Evolutionary conservation across 2,888 invertebrate species (phyloP).

Genomic region (Drosophila atripex): DNA sequence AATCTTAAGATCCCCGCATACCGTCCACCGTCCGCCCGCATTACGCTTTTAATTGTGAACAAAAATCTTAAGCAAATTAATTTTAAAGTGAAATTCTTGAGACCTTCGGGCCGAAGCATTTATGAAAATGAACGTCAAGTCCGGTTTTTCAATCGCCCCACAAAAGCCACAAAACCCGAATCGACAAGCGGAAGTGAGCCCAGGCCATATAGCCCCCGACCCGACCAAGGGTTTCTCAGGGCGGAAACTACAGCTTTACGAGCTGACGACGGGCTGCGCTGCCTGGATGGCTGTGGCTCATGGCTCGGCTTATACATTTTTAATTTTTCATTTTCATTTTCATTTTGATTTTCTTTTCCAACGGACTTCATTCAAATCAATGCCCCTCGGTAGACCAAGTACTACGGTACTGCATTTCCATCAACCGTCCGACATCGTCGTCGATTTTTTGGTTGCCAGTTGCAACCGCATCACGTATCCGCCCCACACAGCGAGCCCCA

Average conservation of each 20-base stretch:
- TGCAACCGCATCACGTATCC: slow-evolving; percentile 69
- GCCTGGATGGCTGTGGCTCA: slow-evolving; percentile 16
- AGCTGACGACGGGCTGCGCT: slow-evolving; percentile 1
- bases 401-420: slow-evolving; percentile 20
- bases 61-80: slow-evolving; percentile 48
- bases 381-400: slow-evolving; percentile 19
- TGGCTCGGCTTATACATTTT: slow-evolving; percentile 63
- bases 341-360: slow-evolving; percentile 60
- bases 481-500: not conserved
- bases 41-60: slow-evolving; percentile 57
- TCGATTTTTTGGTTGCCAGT: slow-evolving; percentile 29
- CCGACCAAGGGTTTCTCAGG: slow-evolving; percentile 18
- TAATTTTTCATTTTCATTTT: slow-evolving; percentile 71
- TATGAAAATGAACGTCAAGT: slow-evolving; percentile 72
- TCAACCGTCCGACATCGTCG: not conserved
- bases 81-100: slow-evolving; percentile 59
- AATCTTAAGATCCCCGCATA: slow-evolving; percentile 53
- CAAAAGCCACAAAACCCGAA: slow-evolving; percentile 65
- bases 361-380: slow-evolving; percentile 69
- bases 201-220: slow-evolving; percentile 15
- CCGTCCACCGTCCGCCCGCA: slow-evolving; percentile 58
- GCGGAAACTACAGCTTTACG: slow-evolving; percentile 75
- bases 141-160: slow-evolving; percentile 33
- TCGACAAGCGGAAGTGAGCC: slow-evolving; percentile 67
- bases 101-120: slow-evolving; percentile 47